Conservation (phyloP, 1,140 invertebrate genomes). For the Drosophila willistoni region DNA sequence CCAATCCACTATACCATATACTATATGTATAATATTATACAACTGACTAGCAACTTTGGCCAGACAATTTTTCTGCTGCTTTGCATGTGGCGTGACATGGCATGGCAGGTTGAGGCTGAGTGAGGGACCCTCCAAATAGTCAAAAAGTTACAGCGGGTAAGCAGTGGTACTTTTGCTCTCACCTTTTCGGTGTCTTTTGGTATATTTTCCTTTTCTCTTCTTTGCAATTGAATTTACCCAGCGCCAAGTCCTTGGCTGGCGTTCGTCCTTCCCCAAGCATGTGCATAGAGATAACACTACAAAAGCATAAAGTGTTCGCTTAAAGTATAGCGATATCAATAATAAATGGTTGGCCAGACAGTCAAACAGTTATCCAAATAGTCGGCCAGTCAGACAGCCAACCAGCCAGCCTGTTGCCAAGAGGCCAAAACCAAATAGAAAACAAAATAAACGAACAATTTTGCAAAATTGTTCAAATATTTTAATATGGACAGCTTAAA, state of each 20-base stretch:
- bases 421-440: conserved; percentile 21
- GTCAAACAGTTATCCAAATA: background rate
- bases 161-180: conserved; percentile 20
- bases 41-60: conserved; percentile 65
- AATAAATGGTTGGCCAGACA: conserved; percentile 54
- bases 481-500: conserved; percentile 16
- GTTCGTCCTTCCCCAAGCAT: conserved; percentile 19
- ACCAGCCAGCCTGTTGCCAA: conserved; percentile 18
- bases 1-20: background rate
- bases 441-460: conserved; percentile 10
- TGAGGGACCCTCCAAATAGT: conserved; percentile 24
- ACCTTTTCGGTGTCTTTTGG: conserved; percentile 29
- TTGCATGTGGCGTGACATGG: conserved; percentile 57
- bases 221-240: conserved; percentile 70
- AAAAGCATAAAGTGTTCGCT: conserved; percentile 67
- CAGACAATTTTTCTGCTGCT: conserved; percentile 80
- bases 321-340: conserved; percentile 67
- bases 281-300: conserved; percentile 61
- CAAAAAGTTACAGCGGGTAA: conserved; percentile 58
- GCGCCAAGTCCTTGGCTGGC: conserved; percentile 14
- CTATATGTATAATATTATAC: conserved; percentile 5
- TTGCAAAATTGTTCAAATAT: conserved; percentile 9
- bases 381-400: conserved; percentile 15
- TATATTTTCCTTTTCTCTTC: conserved; percentile 35
- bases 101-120: no score